Conservation (phyloP, 2,113 vertebrate genomes). For the Eurypyga helias region DNA sequence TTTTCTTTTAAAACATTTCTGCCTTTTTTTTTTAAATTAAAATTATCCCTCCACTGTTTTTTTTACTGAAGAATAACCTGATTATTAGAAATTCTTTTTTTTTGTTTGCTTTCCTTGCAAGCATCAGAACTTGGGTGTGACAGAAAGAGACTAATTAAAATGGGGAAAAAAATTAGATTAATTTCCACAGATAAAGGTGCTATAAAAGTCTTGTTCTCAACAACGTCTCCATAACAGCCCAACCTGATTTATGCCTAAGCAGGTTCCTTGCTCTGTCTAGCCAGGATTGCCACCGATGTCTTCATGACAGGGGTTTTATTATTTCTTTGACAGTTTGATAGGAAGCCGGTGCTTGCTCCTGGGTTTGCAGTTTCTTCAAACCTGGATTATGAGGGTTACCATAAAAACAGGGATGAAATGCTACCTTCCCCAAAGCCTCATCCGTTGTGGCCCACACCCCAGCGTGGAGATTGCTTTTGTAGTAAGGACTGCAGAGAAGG, state of each 20-base stretch:
- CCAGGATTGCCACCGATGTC: slow-evolving; percentile 3
- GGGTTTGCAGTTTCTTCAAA: slow-evolving; percentile 73
- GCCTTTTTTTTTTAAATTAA: slow-evolving; percentile 45
- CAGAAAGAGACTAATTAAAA: slow-evolving; percentile 53
- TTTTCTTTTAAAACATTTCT: slow-evolving; percentile 20
- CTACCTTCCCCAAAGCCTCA: slow-evolving; percentile 75
- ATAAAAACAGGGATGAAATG: slow-evolving; percentile 79
- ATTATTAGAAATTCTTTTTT: neutral
- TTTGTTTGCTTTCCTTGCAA: slow-evolving; percentile 18
- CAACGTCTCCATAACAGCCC: slow-evolving; percentile 3
- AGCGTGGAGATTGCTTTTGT: slow-evolving; percentile 81
- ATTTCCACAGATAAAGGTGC: neutral
- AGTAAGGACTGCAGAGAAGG: slow-evolving; percentile 78
- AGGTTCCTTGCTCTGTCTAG: slow-evolving; percentile 25
- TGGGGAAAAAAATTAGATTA: slow-evolving; percentile 32
- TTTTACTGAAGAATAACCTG: slow-evolving; percentile 19
- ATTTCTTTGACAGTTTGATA: slow-evolving; percentile 77
- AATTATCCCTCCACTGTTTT: slow-evolving; percentile 33
- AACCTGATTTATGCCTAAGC: slow-evolving; percentile 46
- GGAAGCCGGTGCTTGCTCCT: slow-evolving; percentile 74
- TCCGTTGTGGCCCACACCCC: slow-evolving; percentile 76
- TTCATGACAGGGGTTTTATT: slow-evolving; percentile 50
- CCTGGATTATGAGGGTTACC: slow-evolving; percentile 75
- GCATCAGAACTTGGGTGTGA: neutral
- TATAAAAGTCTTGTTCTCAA: slow-evolving; percentile 43